Evolutionary conservation across 2,113 vertebrate species (phyloP).

Genomic region (Leucosticte australis): DNA sequence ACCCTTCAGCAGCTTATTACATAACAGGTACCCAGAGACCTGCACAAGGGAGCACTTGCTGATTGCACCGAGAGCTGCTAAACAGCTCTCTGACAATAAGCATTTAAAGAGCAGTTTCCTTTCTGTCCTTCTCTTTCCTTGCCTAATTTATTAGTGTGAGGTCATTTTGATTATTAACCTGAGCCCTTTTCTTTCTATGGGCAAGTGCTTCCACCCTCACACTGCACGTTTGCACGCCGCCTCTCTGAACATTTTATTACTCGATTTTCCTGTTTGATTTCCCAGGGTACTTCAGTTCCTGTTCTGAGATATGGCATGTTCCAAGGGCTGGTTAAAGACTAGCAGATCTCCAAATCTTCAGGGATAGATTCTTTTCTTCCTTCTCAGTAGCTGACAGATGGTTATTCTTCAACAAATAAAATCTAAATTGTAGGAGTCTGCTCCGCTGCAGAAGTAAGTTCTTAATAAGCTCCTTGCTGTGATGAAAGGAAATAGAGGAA

Average conservation of each 20-base stretch:
- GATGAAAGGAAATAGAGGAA: conserved; percentile 57
- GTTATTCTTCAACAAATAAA: conserved; percentile 57
- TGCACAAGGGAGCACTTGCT: neutral
- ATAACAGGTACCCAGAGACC: conserved; percentile 10
- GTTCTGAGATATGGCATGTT: neutral
- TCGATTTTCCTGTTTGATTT: conserved; percentile 54
- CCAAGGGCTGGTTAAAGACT: conserved; percentile 43
- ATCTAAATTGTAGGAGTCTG: conserved; percentile 23
- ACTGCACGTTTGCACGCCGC: neutral
- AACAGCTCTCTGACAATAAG: conserved; percentile 21
- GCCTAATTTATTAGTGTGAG: conserved; percentile 35
- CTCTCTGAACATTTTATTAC: conserved; percentile 43
- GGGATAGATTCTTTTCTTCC: conserved; percentile 35
- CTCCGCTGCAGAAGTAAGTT: conserved; percentile 1
- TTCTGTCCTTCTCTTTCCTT: neutral
- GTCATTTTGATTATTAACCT: conserved; percentile 52
- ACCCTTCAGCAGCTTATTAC: neutral
- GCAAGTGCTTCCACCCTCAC: neutral
- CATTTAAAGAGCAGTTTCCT: conserved; percentile 32
- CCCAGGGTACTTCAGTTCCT: conserved; percentile 54
- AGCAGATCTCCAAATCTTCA: neutral
- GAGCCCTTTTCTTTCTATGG: conserved; percentile 8
- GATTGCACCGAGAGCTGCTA: neutral
- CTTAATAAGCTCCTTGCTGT: conserved; percentile 44
- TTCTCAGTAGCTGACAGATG: conserved; percentile 61